These are phyloP conservation scores for Saturnia japonica DNA, from an alignment of 2,888 invertebrate genomes.

Conservation along the genomic window DNA sequence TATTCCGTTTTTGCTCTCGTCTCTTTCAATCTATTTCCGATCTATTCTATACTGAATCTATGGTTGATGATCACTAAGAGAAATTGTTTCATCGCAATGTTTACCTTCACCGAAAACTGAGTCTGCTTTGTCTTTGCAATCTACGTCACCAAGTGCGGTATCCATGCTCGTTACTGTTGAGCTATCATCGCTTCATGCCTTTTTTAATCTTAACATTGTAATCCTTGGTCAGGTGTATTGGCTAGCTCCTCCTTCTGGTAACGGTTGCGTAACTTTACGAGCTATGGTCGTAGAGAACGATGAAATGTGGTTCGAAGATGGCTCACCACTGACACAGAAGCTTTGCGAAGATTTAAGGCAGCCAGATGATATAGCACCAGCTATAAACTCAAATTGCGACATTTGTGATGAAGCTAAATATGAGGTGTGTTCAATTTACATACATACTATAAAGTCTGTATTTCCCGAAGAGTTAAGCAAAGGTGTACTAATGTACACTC, in stretches of 20 bases:
- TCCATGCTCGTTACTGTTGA: neutral
- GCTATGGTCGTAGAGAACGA: slow-evolving; percentile 72
- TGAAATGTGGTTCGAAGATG: slow-evolving; percentile 69
- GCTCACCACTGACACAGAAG: slow-evolving; percentile 56
- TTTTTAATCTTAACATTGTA: neutral
- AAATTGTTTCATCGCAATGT: neutral
- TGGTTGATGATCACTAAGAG: neutral
- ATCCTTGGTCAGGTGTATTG: slow-evolving; percentile 58
- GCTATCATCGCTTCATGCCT: neutral
- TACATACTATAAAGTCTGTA: neutral
- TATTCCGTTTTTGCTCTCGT: too few species aligned
- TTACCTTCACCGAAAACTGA: neutral
- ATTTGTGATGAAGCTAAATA: slow-evolving; percentile 75
- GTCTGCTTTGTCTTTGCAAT: neutral
- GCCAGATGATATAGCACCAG: slow-evolving; percentile 67
- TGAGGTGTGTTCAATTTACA: slow-evolving; percentile 49
- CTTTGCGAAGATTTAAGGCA: slow-evolving; percentile 70
- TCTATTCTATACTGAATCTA: too few species aligned
- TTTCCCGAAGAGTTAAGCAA: too few species aligned
- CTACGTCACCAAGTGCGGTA: neutral
- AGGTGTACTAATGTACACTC: too few species aligned
- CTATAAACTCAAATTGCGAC: slow-evolving; percentile 61
- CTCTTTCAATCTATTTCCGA: too few species aligned
- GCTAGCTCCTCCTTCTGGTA: slow-evolving; percentile 69
- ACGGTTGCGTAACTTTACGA: slow-evolving; percentile 67